Percentiles rank a stretch among this genome's conserved stretches.
These are phyloP conservation scores for Drosophila neocordata DNA, from an alignment of 1,140 invertebrate genomes.

Conservation along the genomic window DNA sequence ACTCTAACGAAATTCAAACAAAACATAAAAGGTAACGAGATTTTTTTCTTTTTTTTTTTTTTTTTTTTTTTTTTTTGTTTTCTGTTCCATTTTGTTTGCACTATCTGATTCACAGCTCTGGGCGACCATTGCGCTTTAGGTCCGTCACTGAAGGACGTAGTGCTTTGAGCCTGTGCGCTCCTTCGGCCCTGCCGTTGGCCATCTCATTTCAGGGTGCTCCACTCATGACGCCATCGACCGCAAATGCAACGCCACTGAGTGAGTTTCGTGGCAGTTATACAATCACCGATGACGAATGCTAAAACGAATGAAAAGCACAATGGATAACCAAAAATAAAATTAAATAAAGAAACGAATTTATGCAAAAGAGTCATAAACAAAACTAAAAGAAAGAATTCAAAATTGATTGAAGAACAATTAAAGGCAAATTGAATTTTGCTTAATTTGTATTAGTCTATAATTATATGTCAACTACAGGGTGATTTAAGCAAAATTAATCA, in stretches of 20 bases:
- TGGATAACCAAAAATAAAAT: conserved; percentile 2
- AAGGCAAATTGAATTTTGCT: conserved; percentile 3
- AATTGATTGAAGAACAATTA: conserved; percentile 1
- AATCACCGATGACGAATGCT: conserved; percentile 80
- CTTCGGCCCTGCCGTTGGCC: conserved; percentile 86
- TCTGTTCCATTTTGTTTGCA: conserved; percentile 20
- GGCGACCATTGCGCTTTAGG: conserved; percentile 85
- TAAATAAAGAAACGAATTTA: conserved; percentile 49
- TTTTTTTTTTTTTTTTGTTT: neutral
- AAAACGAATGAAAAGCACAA: conserved; percentile 10
- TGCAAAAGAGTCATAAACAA: conserved; percentile 20
- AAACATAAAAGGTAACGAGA: neutral
- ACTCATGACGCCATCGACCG: conserved; percentile 84
- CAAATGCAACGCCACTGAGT: conserved; percentile 75
- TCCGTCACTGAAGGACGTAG: conserved; percentile 86
- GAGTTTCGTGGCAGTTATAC: conserved; percentile 78
- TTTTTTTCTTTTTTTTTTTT: too few relatives aligned
- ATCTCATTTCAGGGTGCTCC: conserved; percentile 86
- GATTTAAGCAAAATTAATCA: conserved; percentile 40
- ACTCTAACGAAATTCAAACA: neutral
- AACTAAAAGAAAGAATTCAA: neutral
- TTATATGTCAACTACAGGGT: conserved; percentile 51
- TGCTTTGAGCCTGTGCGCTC: conserved; percentile 85
- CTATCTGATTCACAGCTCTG: conserved; percentile 83
- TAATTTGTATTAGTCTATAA: conserved; percentile 25